These are phyloP conservation scores for Thera britannica DNA, from an alignment of 2,888 invertebrate species.

Conservation along the genomic window DNA sequence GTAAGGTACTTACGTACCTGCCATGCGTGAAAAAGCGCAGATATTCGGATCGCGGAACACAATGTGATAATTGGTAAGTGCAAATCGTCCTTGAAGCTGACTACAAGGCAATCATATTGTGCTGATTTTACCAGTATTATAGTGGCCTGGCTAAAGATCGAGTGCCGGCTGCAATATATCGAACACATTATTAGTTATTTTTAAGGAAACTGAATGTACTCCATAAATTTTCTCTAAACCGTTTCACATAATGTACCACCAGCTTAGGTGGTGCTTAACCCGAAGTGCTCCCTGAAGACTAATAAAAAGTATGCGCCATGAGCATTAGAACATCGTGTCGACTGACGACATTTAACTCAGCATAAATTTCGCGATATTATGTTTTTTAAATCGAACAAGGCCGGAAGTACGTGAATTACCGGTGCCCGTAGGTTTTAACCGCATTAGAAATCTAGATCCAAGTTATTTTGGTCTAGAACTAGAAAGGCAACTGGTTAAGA, in stretches of 20 bases:
- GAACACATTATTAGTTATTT: not conserved
- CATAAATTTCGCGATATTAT: not conserved
- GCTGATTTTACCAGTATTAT: too few relatives aligned
- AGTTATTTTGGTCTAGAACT: conserved; percentile 16
- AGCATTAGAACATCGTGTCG: conserved; percentile 1
- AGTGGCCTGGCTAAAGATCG: too few relatives aligned
- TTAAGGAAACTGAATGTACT: not conserved
- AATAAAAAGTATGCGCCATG: conserved; percentile 21
- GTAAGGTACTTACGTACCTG: too few relatives aligned
- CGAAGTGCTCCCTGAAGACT: conserved; percentile 23
- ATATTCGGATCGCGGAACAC: conserved; percentile 25
- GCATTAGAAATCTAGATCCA: conserved; percentile 10
- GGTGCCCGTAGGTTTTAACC: not conserved
- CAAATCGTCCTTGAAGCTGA: conserved; percentile 30
- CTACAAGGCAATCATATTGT: conserved; percentile 14
- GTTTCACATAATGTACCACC: not conserved
- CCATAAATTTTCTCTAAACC: not conserved
- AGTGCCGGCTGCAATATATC: not conserved
- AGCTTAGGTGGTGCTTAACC: not conserved
- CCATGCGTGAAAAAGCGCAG: not conserved
- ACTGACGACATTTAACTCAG: not conserved
- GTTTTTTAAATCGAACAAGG: not conserved
- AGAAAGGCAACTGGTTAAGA: conserved; percentile 15
- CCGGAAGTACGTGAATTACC: too few relatives aligned
- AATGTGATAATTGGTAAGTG: conserved; percentile 37